Evolutionary conservation across 2,888 invertebrate genomes (phyloP).

Genomic region (Nebria salina): DNA sequence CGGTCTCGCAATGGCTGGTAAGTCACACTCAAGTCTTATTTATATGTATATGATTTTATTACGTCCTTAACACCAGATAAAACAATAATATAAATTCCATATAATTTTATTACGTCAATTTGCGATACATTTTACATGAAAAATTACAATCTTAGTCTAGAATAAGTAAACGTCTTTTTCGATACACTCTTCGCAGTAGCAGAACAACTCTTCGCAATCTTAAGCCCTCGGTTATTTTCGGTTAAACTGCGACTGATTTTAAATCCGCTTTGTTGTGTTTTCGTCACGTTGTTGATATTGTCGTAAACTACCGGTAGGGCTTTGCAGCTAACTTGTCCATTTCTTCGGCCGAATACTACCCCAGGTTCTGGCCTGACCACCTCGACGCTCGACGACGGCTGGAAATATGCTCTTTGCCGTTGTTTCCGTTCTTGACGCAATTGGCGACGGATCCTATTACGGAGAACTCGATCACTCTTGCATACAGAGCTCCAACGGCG

Average conservation of each 20-base stretch:
- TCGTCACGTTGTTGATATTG: background rate
- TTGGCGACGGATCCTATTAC: background rate
- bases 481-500: conserved; percentile 6
- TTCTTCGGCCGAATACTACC: background rate
- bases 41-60: too few species aligned
- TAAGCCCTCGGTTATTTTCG: background rate
- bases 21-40: conserved; percentile 51
- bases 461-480: background rate
- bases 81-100: too few species aligned
- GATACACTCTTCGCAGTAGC: conserved; percentile 56
- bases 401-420: background rate
- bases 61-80: too few species aligned
- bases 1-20: conserved; percentile 68
- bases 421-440: background rate
- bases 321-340: background rate
- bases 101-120: too few species aligned
- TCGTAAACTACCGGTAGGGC: conserved; percentile 4
- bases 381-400: background rate
- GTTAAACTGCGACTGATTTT: background rate
- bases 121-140: background rate
- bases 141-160: conserved; percentile 50
- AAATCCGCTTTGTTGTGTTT: background rate
- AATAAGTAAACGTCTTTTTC: conserved; percentile 62
- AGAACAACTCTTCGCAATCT: background rate
- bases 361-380: background rate